phyloP scores from a whole-genome alignment of 2,888 invertebrate species.

The Brenthis daphne region DNA sequence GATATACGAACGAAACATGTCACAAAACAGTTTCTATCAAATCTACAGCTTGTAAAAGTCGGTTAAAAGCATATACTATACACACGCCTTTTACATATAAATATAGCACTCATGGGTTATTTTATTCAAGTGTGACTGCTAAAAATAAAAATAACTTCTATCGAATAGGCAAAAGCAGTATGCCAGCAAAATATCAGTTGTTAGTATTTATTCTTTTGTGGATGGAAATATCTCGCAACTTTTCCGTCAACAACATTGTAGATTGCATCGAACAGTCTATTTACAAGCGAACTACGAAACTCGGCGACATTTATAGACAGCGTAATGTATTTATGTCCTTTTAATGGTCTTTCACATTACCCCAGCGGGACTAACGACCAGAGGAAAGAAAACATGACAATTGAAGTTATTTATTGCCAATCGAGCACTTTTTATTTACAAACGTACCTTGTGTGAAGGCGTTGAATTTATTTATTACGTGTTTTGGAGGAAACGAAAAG shows the following conservation, averaged over 20 bases:
- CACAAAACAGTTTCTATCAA: too few relatives aligned
- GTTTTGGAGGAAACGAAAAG: conserved; percentile 14
- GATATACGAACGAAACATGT: too few relatives aligned
- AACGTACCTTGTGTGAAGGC: conserved; percentile 26
- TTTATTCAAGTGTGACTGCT: not conserved
- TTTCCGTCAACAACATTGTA: conserved; percentile 46
- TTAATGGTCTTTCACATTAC: conserved; percentile 78
- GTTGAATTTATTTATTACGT: conserved; percentile 26
- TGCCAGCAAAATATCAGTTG: conserved; percentile 33
- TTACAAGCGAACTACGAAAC: conserved; percentile 49
- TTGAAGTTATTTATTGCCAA: conserved; percentile 65
- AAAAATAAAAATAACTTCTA: not conserved
- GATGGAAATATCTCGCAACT: conserved; percentile 40
- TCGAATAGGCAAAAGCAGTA: conserved; percentile 11
- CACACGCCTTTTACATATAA: too few relatives aligned
- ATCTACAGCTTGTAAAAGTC: too few relatives aligned
- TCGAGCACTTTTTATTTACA: conserved; percentile 41
- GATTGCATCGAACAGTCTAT: conserved; percentile 45
- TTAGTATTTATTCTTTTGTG: conserved; percentile 34
- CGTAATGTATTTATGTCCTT: conserved; percentile 76
- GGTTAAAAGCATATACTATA: too few relatives aligned
- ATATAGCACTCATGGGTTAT: too few relatives aligned
- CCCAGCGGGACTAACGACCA: conserved; percentile 52
- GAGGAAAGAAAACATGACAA: conserved; percentile 69
- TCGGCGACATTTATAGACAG: conserved; percentile 67